A percentile compares a stretch with the other conserved stretches of the same genome.
phyloP scores from a whole-genome alignment of 2,888 invertebrate genomes.

The Drosophila eohydei region DNA sequence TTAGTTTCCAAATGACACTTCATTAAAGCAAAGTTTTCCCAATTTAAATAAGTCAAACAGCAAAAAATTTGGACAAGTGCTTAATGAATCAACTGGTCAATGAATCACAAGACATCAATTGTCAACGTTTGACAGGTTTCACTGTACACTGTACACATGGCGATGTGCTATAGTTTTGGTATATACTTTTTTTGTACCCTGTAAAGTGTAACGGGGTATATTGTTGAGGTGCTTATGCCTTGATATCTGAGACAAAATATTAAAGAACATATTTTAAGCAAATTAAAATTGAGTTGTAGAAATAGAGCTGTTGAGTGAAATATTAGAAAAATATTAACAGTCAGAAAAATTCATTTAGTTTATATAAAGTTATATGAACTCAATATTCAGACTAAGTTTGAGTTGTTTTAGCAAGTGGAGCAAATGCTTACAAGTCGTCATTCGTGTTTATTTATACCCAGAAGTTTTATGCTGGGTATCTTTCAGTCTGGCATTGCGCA shows the following conservation, averaged over 20 bases:
- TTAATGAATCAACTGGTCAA: slow-evolving; percentile 39
- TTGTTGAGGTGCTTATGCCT: too few relatives aligned
- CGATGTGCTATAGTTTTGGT: neutral
- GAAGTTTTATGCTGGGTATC: neutral
- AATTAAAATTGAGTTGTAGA: neutral
- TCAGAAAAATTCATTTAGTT: neutral
- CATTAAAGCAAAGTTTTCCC: slow-evolving; percentile 5
- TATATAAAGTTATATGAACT: neutral
- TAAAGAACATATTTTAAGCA: neutral
- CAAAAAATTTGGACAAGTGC: slow-evolving; percentile 20
- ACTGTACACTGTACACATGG: slow-evolving; percentile 30
- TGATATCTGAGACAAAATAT: neutral
- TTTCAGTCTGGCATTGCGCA: neutral
- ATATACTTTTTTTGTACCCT: neutral
- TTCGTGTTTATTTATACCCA: neutral
- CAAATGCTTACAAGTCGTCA: neutral
- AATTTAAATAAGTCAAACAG: neutral
- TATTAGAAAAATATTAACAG: neutral
- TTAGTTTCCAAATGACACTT: neutral
- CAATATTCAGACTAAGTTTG: neutral
- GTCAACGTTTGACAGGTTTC: slow-evolving; percentile 22
- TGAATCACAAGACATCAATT: slow-evolving; percentile 35
- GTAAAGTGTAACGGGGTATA: neutral
- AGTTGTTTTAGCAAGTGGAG: neutral
- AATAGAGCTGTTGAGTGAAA: neutral